Percentiles rank a stretch among this genome's conserved stretches.
Evolutionary conservation across 2,113 vertebrate genomes (phyloP).

Genomic region (Ardeotis arabs): DNA sequence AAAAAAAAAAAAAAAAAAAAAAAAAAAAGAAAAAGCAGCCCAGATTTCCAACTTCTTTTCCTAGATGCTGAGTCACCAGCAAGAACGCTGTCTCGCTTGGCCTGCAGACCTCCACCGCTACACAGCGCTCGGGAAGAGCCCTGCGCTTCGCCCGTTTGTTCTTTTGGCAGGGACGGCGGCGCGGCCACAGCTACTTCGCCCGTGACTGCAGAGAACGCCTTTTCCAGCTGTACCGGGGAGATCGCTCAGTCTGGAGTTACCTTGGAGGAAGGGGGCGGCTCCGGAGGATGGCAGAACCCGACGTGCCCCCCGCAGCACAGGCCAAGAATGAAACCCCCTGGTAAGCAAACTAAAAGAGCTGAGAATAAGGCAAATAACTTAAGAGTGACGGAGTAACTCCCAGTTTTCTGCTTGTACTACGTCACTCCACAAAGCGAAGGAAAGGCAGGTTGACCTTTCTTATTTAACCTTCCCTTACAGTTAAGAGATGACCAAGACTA

Average conservation of each 20-base stretch:
- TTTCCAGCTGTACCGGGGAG: background rate
- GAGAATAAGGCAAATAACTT: constrained; percentile 28
- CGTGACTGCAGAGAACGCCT: background rate
- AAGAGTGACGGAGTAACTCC: background rate
- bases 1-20: background rate
- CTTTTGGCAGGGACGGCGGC: background rate
- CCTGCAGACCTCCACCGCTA: background rate
- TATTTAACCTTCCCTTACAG: background rate
- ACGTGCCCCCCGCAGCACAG: background rate
- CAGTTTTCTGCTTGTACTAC: background rate
- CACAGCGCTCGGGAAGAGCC: background rate
- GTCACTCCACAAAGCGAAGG: background rate
- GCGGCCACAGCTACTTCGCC: background rate
- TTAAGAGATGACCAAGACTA: constrained; percentile 10
- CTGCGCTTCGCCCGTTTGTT: background rate
- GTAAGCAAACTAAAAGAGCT: background rate
- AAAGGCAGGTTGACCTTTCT: background rate
- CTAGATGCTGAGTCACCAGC: background rate
- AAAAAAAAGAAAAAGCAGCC: background rate
- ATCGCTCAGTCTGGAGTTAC: background rate
- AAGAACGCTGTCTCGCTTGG: background rate
- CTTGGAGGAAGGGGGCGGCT: background rate
- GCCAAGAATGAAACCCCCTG: background rate
- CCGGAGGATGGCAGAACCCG: background rate
- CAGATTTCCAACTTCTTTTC: background rate